These are phyloP conservation scores for Macrochelys suwanniensis DNA, from an alignment of 2,797 vertebrate genomes.

Conservation along the genomic window DNA sequence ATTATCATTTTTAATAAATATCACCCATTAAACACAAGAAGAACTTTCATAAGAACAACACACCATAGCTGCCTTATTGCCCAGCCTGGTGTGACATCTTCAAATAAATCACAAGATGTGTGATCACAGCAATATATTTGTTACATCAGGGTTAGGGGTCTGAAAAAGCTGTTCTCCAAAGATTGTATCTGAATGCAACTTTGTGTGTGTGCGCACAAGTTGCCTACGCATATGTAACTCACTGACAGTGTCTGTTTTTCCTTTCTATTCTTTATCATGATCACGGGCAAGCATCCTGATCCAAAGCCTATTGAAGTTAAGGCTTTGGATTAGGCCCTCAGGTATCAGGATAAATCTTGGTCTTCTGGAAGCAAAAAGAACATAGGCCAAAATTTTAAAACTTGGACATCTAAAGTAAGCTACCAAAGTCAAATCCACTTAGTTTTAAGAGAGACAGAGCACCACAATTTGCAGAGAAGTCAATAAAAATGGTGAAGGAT, in stretches of 20 bases:
- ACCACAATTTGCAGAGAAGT: not conserved
- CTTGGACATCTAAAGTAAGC: too few species aligned
- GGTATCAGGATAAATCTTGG: too few species aligned
- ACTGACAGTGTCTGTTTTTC: not conserved
- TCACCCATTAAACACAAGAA: slow-evolving; percentile 74
- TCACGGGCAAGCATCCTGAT: not conserved
- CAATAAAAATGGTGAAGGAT: not conserved
- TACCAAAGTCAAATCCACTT: not conserved
- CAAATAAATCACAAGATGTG: not conserved
- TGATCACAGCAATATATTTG: not conserved
- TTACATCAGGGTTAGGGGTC: not conserved
- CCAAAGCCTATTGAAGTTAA: too few species aligned
- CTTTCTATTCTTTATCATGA: not conserved
- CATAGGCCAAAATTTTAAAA: not conserved
- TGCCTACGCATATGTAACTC: not conserved
- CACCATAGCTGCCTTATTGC: slow-evolving; percentile 68
- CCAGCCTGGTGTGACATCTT: not conserved
- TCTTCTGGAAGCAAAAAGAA: not conserved
- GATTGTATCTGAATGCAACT: not conserved
- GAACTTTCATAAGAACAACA: slow-evolving; percentile 54
- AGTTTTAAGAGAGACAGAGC: not conserved
- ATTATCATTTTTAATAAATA: slow-evolving; percentile 79
- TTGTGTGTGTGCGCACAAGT: not conserved
- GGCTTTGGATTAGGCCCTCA: not conserved
- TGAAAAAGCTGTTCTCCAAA: not conserved